Percentiles rank a stretch among this genome's conserved stretches.
Evolutionary conservation across 2,888 invertebrate genomes (phyloP).

Genomic region (Synanthedon vespiformis): DNA sequence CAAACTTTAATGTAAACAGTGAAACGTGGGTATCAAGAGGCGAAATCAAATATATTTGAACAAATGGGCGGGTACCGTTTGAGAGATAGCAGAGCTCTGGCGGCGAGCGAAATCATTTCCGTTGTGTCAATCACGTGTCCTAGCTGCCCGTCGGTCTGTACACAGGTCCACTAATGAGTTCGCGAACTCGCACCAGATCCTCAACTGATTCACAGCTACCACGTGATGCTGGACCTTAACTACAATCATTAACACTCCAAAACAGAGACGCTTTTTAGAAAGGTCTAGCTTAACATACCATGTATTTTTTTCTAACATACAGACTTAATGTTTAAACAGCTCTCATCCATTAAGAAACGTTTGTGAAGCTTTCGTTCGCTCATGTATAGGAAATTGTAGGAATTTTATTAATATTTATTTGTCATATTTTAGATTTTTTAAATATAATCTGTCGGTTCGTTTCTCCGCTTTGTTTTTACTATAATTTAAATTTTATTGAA

Average conservation of each 20-base stretch:
- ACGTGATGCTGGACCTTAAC: background rate
- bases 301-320: background rate
- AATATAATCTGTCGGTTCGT: no score
- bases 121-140: conserved; percentile 60
- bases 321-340: background rate
- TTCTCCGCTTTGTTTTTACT: no score
- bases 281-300: no score
- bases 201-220: conserved; percentile 19
- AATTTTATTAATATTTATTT: no score
- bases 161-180: conserved; percentile 58
- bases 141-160: conserved; percentile 30
- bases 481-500: no score
- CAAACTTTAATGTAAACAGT: background rate
- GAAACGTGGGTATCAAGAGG: conserved; percentile 23
- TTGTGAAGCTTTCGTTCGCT: no score
- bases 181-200: conserved; percentile 28
- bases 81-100: conserved; percentile 49
- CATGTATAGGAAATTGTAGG: no score
- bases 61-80: conserved; percentile 41
- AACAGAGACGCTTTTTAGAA: no score
- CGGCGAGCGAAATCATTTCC: conserved; percentile 61
- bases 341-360: no score
- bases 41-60: conserved; percentile 44
- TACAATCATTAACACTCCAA: no score
- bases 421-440: no score